Percentiles rank a stretch among this genome's conserved stretches.
Conservation (phyloP, 2,888 invertebrate genomes). For the Dryadula phaetusa region DNA sequence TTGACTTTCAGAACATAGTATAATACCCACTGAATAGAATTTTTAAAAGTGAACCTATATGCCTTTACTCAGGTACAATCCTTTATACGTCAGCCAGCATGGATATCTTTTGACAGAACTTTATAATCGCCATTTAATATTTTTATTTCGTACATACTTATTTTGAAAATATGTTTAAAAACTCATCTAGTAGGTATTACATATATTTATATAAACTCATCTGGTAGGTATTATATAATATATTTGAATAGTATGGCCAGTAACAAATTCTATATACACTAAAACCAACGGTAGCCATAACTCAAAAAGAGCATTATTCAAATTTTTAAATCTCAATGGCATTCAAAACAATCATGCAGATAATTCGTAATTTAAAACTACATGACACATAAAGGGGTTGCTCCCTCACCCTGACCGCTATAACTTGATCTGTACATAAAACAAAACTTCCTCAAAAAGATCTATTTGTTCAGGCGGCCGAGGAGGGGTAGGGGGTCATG, state of each 20-base stretch:
- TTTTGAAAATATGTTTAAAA: neutral
- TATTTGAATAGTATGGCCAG: neutral
- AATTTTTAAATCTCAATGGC: conserved; percentile 39
- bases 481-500: conserved; percentile 65
- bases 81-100: conserved; percentile 20
- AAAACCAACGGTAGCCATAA: neutral
- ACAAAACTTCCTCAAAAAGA: conserved; percentile 54
- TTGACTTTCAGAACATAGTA: conserved; percentile 57
- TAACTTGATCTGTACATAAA: conserved; percentile 66
- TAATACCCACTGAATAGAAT: conserved; percentile 50
- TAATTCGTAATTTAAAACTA: conserved; percentile 49
- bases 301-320: conserved; percentile 30
- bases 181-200: no score
- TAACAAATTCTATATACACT: neutral
- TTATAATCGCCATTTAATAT: conserved; percentile 14
- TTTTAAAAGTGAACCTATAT: conserved; percentile 46
- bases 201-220: neutral
- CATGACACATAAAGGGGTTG: conserved; percentile 73
- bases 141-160: conserved; percentile 12
- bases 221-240: no score
- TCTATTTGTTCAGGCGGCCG: conserved; percentile 57
- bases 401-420: conserved; percentile 61
- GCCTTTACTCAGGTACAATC: conserved; percentile 41
- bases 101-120: conserved; percentile 24
- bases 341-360: conserved; percentile 46